Evolutionary conservation across 2,888 invertebrate genomes (phyloP).

Genomic region (Mimachlamys varia): DNA sequence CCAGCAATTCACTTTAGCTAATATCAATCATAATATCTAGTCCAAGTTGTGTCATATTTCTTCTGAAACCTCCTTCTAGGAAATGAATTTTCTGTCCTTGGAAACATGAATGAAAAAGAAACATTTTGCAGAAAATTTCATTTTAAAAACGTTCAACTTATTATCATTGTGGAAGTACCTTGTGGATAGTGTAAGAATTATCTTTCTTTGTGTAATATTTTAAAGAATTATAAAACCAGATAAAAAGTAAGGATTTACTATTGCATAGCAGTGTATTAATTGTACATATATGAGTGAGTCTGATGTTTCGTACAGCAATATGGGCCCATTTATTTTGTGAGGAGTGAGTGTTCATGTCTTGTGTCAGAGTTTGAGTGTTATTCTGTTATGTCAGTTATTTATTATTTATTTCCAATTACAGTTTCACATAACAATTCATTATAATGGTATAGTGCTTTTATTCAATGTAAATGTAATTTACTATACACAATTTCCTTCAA

Average conservation of each 20-base stretch:
- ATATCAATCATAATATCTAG: constrained; percentile 21
- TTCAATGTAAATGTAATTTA: constrained; percentile 36
- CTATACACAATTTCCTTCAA: constrained; percentile 36
- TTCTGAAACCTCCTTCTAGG: not conserved
- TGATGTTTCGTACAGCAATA: constrained; percentile 9
- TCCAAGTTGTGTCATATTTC: not conserved
- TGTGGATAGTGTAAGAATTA: not conserved
- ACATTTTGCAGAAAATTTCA: not conserved
- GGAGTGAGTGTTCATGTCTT: constrained; percentile 21
- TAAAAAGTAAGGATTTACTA: not conserved
- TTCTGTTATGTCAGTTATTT: constrained; percentile 19
- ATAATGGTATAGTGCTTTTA: constrained; percentile 29
- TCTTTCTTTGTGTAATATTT: not conserved
- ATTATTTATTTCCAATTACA: constrained; percentile 32
- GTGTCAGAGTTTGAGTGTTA: constrained; percentile 28
- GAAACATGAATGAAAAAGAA: not conserved
- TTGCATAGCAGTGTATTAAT: not conserved
- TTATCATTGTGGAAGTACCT: not conserved
- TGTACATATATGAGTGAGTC: constrained; percentile 24
- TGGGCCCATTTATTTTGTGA: not conserved
- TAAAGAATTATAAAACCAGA: not conserved
- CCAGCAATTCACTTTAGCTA: not conserved
- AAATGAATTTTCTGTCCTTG: not conserved
- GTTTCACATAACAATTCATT: constrained; percentile 26
- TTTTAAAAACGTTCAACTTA: not conserved